Evolutionary conservation across 2,113 vertebrate genomes (phyloP), one percentile per base, ranked within the genome.

Genomic region (Siniperca chuatsi): DNA sequence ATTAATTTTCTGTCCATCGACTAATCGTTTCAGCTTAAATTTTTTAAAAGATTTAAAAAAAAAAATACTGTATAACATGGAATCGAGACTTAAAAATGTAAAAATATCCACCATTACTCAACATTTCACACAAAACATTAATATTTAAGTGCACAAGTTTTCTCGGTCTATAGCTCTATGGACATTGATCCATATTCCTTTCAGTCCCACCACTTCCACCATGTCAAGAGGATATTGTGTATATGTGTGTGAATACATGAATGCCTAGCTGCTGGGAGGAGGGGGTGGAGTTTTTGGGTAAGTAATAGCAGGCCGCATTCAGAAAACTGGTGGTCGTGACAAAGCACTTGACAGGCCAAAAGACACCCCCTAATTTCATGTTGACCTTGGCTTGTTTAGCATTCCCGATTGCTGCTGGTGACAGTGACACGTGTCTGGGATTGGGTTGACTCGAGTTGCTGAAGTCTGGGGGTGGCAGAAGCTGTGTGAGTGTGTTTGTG

Each of bases 341-440:
- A 91, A 92, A 92, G 92, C 89, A 89, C 87, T 93, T 88, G 90
- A 92, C 82, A 82, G 79, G 67, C 81, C 81, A 2, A 89, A 76
- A 86, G 84, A 81, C 87, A 71, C 44, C 66, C 60, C 89, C 81
- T 91, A 86, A 92, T 91, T 86, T 87, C 72, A 23, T 73, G 72
- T 79, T 90, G 93, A 94, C 93, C 93, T 91, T 64, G 79, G 85
- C 82, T 91, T 87, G 91, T 93, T 92, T 84, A 84, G 87, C 60
- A 48, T 84, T 89, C 84, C 48, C 89, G 23, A 50, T 62, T 76
- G 85, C 81, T 62, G 82, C 87, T 67, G 89, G 87, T 81, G 90
- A 93, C 87, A 65, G 58, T 50, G 91, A 92, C 93, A 90, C 89
- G 93, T 78, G 94, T 92, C 87, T 87, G 89, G 75, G 73, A 79